Conservation (phyloP, 2,113 vertebrate genomes). For the Otis tarda region DNA sequence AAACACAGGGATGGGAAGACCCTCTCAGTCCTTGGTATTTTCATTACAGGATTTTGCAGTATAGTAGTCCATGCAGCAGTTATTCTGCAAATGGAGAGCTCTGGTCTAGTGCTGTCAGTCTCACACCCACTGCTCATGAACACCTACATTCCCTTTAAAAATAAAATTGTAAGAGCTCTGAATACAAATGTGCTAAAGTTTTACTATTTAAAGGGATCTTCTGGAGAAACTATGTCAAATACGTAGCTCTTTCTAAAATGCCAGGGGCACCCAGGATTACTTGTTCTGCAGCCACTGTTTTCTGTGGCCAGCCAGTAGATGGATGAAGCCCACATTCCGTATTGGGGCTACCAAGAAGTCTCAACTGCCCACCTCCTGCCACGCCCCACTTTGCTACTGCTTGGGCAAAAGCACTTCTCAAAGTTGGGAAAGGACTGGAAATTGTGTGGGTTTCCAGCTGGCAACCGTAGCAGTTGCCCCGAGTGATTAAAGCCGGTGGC, state of each 20-base stretch:
- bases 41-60: not conserved
- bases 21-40: not conserved
- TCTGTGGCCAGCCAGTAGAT: not conserved
- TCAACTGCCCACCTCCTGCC: fast-evolving
- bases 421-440: not conserved
- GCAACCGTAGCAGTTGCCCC: not conserved
- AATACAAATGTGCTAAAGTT: conserved; percentile 46
- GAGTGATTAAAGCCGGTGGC: not conserved
- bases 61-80: conserved; percentile 17
- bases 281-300: not conserved
- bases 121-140: conserved; percentile 2
- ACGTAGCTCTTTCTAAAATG: not conserved
- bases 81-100: conserved; percentile 31
- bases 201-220: conserved; percentile 57
- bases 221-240: conserved; percentile 48
- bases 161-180: conserved; percentile 32
- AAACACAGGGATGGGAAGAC: not conserved
- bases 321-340: fast-evolving
- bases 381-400: not conserved
- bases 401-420: not conserved
- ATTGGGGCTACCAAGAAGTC: fast-evolving
- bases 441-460: not conserved
- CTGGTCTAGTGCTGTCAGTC: conserved; percentile 64
- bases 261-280: not conserved
- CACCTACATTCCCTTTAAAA: conserved; percentile 56